Evolutionary conservation across 2,797 vertebrate genomes (phyloP).

Genomic region (Pyrocephalus nanus): DNA sequence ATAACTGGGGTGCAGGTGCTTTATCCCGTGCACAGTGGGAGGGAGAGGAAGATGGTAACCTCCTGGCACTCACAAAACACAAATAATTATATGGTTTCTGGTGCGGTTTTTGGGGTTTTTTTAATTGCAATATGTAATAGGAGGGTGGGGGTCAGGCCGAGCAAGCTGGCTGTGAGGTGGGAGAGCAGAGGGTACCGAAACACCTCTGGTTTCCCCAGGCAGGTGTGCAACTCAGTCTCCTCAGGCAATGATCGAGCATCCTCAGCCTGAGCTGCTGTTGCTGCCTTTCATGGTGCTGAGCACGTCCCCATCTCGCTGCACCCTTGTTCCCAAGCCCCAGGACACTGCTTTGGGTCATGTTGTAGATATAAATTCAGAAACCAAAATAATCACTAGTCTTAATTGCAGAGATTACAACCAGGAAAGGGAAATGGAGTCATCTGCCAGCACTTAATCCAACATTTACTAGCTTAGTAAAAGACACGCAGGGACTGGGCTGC

Average conservation of each 20-base stretch:
- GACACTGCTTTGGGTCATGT: background rate
- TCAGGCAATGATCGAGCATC: background rate
- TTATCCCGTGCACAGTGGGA: background rate
- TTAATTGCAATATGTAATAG: background rate
- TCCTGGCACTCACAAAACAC: background rate
- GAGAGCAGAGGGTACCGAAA: background rate
- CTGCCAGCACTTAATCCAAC: conserved; percentile 10
- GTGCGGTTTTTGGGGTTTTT: background rate
- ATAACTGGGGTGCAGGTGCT: background rate
- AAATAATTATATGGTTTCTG: background rate
- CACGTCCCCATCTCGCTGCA: background rate
- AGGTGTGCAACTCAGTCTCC: background rate
- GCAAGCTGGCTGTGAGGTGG: accelerated
- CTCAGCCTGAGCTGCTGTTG: background rate
- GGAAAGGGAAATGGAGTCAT: conserved; percentile 17
- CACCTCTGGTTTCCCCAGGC: background rate
- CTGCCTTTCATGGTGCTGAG: background rate
- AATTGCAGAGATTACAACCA: background rate
- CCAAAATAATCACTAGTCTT: conserved; percentile 5
- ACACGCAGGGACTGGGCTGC: background rate
- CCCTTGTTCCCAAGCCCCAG: background rate
- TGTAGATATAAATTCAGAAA: background rate
- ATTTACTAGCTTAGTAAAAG: background rate
- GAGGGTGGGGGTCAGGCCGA: background rate
- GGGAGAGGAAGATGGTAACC: background rate